Base-by-base conservation (phyloP, 2,113 vertebrate species). In the Alouatta palliata region DNA sequence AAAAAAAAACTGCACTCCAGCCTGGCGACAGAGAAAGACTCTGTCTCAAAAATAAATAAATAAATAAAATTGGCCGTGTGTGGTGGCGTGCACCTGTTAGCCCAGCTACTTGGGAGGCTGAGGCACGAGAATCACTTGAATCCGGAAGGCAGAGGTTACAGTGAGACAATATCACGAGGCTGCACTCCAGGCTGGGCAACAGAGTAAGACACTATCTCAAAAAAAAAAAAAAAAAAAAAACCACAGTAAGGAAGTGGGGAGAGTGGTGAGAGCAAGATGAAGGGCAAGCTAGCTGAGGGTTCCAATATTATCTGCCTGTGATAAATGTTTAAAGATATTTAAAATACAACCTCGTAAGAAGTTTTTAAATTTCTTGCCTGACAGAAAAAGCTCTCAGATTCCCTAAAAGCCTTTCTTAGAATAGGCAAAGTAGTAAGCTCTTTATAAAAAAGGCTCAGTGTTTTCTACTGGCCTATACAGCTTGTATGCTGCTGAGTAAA, bases 311-410 rank as follows among this genome's bases (percentile, higher is more conserved):
- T 21, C 32, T 76, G 45, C 21, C 32, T 61, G 23, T 35, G 23
- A 77, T 12, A 70, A n/a, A 47, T 1, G 25, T 61, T 83, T 64
- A 64, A 77, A 83, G 8, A 47, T 54, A 35, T 27, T 81, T 86
- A 58, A 89, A 85, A 56, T 40, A 75, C 40, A 25, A 32, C 23
- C 19, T 85, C 11, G 14, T 43, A 40, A 6, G 0, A n/a, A 54
- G 64, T 49, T 75, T 81, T 52, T 52, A 52, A 92, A 89, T 35
- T 37, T 82, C 20, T 45, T 85, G 35, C 64, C 3, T 23, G 37
- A 84, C 17, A 96, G 61, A 6, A 83, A 88, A 95, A 80, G 35
- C 70, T 37, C 80, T 90, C 16, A 93, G 37, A 47, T 89, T 23
- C 52, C n/a, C 40, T 56, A 76, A 16, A 77, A 0, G 10, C n/a